Evolutionary conservation across 1,140 invertebrate species (phyloP).

Genomic region (Mamestra configurata): DNA sequence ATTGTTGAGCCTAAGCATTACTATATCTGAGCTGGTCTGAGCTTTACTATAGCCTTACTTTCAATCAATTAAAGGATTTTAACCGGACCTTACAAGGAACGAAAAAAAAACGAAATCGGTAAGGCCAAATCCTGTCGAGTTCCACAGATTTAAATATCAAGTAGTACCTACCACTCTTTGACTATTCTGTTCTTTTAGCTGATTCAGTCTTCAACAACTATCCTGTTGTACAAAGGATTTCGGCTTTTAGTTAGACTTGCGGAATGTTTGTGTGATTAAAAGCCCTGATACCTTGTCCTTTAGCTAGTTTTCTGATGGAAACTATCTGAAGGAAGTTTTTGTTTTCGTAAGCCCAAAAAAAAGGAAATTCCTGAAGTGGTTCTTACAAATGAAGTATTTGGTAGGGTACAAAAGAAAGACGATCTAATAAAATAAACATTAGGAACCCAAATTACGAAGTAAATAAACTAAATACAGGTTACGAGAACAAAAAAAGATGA

Average conservation of each 20-base stretch:
- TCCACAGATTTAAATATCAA: slow-evolving; percentile 16
- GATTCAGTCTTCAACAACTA: slow-evolving; percentile 1
- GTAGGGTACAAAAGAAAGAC: background rate
- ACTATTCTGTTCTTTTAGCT: background rate
- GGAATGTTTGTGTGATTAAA: background rate
- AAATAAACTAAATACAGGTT: background rate
- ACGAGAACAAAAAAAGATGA: slow-evolving; percentile 26
- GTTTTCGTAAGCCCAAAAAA: slow-evolving; percentile 19
- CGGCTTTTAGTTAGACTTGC: slow-evolving; percentile 5
- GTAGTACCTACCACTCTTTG: slow-evolving; percentile 6
- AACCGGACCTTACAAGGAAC: too few relatives aligned
- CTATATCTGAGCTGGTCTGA: too few relatives aligned
- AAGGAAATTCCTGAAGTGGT: background rate
- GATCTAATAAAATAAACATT: background rate
- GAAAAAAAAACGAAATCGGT: too few relatives aligned
- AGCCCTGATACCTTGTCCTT: slow-evolving; percentile 8
- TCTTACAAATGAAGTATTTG: background rate
- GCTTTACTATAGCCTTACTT: too few relatives aligned
- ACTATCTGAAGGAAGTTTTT: slow-evolving; percentile 10
- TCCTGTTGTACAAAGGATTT: background rate
- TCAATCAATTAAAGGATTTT: too few relatives aligned
- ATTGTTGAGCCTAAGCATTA: too few relatives aligned
- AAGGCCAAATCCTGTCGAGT: background rate
- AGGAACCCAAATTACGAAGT: background rate
- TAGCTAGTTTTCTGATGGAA: slow-evolving; percentile 8